A percentile compares a stretch with the other conserved stretches of the same genome.
Evolutionary conservation across 2,113 vertebrate genomes (phyloP).

Genomic region (Excalfactoria chinensis): DNA sequence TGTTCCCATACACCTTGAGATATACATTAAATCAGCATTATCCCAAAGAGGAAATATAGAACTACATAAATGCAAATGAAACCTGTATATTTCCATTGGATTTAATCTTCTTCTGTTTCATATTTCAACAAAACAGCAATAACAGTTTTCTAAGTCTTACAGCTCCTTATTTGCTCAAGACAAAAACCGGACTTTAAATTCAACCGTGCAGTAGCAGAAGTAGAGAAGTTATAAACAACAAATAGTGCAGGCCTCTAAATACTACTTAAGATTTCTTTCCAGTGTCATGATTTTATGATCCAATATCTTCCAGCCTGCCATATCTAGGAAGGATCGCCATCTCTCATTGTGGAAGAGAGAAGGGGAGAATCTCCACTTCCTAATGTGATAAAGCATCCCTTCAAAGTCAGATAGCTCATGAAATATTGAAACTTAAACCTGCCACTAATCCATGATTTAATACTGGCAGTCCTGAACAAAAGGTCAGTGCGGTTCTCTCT

Average conservation of each 20-base stretch:
- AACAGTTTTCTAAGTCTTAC: not conserved
- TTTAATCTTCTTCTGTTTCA: not conserved
- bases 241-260: not conserved
- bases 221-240: not conserved
- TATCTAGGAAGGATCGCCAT: not conserved
- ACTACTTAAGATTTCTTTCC: slow-evolving; percentile 16
- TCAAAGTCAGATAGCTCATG: not conserved
- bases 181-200: not conserved
- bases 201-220: not conserved
- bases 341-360: not conserved
- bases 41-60: not conserved
- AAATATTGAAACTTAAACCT: slow-evolving; percentile 40
- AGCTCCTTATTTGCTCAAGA: not conserved
- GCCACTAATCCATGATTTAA: not conserved
- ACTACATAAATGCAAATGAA: not conserved
- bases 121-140: not conserved
- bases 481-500: not conserved
- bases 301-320: slow-evolving; percentile 31
- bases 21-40: not conserved
- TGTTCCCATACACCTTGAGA: not conserved
- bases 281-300: slow-evolving; percentile 44
- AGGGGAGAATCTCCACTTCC: not conserved
- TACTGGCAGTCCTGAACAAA: not conserved
- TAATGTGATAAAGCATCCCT: slow-evolving; percentile 21
- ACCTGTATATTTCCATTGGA: not conserved